Evolutionary conservation across 2,888 invertebrate genomes (phyloP), one percentile per base, ranked within the genome.

Genomic region (Flabesymbios commensalis): DNA sequence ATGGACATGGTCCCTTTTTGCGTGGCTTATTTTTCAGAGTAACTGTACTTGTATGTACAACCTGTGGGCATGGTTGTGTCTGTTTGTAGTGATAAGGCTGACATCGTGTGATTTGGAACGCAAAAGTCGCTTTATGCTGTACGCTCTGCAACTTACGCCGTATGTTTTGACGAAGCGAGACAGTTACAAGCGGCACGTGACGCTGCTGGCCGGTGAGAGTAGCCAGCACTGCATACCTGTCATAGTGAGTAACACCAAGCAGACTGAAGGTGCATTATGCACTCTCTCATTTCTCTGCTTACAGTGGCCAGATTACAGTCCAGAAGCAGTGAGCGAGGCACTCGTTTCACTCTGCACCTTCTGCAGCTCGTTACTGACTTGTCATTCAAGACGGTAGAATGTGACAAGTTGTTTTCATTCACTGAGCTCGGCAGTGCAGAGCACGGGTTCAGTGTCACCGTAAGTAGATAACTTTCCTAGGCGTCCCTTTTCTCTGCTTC

Each of bases 281-380:
- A 53, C 32, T 36, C 36, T 24, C 53, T 10, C 5, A 36, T 31
- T 14, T 4, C 41, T 36, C 53, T 19, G 43, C 57, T 64, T 70
- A 49, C 74, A 83, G 83, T 77, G 32, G 62, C 84, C 17, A 74
- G 75, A n/a, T 59, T 84, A 33, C 71, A 72, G 47, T 81, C 81
- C 0, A 69, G 59, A 59, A 86, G 89, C 76, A 86, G 86, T 55
- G 88, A 88, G 74, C 87, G 87, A 74, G 74, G 65, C 57, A 86
- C 86, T 31, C 87, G 92, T 72, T 94, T 94, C 85, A 88, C 92
- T 5, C 84, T 96, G 56, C 97, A 97, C 82, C 88, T 90, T n/a
- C 87, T 95, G 84, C 95, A 96, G 84, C 78, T 94, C 55, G 84
- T 90, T 72, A 92, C 94, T 5, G 89, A 90, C 68, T 86, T 89